Base-by-base conservation (phyloP, 1,140 invertebrate genomes). In the Pararge aegeria region DNA sequence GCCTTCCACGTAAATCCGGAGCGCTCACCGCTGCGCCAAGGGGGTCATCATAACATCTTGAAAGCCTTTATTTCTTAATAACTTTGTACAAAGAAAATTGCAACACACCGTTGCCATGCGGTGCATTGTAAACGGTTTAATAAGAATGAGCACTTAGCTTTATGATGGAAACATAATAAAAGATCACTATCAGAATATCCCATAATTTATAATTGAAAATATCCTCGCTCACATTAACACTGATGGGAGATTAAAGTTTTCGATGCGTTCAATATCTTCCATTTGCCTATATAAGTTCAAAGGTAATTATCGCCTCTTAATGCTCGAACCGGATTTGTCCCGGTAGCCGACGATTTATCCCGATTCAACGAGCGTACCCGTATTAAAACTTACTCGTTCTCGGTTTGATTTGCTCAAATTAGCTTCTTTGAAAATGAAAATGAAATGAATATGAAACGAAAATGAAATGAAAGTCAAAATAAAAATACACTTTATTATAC, bases 291-390 rank as follows among this genome's bases (percentile, higher is more conserved):
- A 15, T 72, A 73, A 75, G 64, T 76, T 68, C 61, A 67, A 59
- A 63, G 64, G 40, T 78, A 74, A 78, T 76, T 76, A 72, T 61
- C 55, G 58, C 56, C 68, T 66, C 61, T 71, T 68, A 62, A 60
- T 64, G 55, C 62, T 55, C 59, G 59, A 59, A 54, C 38, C 54
- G 30, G 56, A 62, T 68, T 78, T 69, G 70, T 69, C 55, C 62
- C 62, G 56, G 65, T 51, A 67, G 60, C 68, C 60, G 66, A 65
- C 51, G 54, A 61, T 72, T 73, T 64, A 75, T 70, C 57, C 64
- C 38, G 60, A 61, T 66, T 60, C 66, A 55, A 59, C 48, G 50
- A 16, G 64, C 67, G 52, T 67, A 68, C 74, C 73, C 69, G n/a
- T n/a, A n/a, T n/a, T n/a, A n/a, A n/a, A n/a, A n/a, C n/a, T n/a